A percentile compares a stretch with the other conserved stretches of the same genome.
Conservation (phyloP, 37 sponge, comb jelly and placozoan species). For the Aplysina aerophoba region DNA sequence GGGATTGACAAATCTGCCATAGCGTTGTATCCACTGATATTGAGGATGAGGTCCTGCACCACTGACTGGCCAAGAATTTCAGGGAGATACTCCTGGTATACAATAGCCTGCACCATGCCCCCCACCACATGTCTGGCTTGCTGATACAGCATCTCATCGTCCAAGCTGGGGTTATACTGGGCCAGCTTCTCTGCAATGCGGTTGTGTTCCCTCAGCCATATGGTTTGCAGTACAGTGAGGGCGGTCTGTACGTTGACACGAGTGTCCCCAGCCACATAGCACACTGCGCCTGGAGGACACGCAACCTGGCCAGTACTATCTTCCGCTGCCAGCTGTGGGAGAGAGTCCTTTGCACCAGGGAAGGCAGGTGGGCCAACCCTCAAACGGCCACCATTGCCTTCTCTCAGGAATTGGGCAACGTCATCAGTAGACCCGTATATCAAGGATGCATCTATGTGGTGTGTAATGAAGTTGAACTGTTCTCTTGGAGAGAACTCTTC, state of each 20-base stretch:
- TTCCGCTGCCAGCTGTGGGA: no score
- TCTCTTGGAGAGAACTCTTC: constrained; percentile 37
- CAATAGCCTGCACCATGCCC: constrained; percentile 83
- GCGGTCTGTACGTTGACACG: not conserved
- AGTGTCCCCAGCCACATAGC: not conserved
- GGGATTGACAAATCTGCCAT: constrained; percentile 63
- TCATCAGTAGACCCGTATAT: constrained; percentile 62
- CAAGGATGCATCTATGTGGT: constrained; percentile 69
- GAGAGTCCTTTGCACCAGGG: constrained; percentile 22
- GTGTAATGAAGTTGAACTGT: constrained; percentile 71
- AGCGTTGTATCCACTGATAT: constrained; percentile 40
- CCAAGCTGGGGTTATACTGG: constrained; percentile 77
- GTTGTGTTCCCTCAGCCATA: constrained; percentile 97
- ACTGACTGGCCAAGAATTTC: constrained; percentile 58
- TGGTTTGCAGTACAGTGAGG: constrained; percentile 90
- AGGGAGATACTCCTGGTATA: constrained; percentile 77
- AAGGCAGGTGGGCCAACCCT: constrained; percentile 1
- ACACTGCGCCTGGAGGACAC: not conserved
- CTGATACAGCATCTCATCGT: constrained; percentile 86
- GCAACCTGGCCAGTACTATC: no score
- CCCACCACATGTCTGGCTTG: constrained; percentile 84
- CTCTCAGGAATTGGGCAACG: constrained; percentile 35
- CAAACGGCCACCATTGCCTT: constrained; percentile 45
- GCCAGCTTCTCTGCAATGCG: constrained; percentile 71
- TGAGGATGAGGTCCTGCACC: constrained; percentile 44